Percentiles rank a stretch among this genome's conserved stretches.
These are phyloP conservation scores for Anguilla pacifica DNA, from an alignment of 2,797 vertebrate species.

Conservation along the genomic window DNA sequence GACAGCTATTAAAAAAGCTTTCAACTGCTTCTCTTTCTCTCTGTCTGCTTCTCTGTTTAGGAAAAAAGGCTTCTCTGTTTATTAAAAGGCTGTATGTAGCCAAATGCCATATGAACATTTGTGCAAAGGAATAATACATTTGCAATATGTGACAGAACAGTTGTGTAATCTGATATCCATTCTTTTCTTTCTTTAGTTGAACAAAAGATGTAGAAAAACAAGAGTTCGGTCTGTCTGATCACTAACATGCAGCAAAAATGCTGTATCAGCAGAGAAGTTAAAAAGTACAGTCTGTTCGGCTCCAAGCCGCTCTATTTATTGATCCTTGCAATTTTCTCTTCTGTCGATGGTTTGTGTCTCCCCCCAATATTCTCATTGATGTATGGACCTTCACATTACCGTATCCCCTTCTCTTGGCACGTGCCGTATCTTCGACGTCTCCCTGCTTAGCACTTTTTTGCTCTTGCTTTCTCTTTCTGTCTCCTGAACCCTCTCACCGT, in stretches of 20 bases:
- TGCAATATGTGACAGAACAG: neutral
- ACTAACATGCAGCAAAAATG: neutral
- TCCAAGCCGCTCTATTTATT: neutral
- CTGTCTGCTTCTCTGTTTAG: neutral
- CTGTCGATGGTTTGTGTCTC: too few relatives aligned
- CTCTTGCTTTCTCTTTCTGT: slow-evolving; percentile 23
- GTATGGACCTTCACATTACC: neutral
- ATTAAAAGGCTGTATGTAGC: neutral
- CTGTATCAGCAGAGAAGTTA: neutral
- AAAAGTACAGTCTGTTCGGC: slow-evolving; percentile 14
- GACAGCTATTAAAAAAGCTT: neutral
- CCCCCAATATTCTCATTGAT: neutral
- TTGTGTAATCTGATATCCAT: neutral
- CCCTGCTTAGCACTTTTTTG: neutral
- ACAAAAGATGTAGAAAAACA: slow-evolving; percentile 26
- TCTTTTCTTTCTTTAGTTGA: neutral
- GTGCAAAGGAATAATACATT: neutral
- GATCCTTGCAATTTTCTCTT: neutral
- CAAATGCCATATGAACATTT: neutral
- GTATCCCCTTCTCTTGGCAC: slow-evolving; percentile 12
- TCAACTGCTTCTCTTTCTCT: neutral
- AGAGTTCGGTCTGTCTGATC: neutral
- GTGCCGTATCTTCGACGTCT: neutral
- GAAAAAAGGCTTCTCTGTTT: neutral
- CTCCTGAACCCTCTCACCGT: slow-evolving; percentile 48